Base-by-base conservation (phyloP, 1,140 invertebrate genomes). In the Brachionus koreanus region DNA sequence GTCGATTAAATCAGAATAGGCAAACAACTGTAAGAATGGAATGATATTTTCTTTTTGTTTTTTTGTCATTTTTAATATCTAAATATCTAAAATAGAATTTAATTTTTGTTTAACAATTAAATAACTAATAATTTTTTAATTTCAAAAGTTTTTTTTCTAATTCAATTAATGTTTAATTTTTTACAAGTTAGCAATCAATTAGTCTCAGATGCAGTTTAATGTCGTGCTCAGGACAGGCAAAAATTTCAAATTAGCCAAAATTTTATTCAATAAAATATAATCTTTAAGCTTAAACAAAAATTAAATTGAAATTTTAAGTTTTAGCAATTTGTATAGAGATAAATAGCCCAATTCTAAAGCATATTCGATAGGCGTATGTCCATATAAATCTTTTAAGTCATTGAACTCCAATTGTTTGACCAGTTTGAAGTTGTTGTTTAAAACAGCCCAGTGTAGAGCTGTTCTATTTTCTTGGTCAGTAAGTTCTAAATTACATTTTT, bases 381-480 rank as follows among this genome's bases (percentile, higher is more conserved):
- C 57, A 33, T 63, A 63, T 25, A 12, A 10, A 33, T 63, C 57
- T 63, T 63, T 63, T 29, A 25, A 10, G 10, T 33, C 57, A 33
- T 63, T 63, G 6, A 3, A 29, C 23, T 63, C 57, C 16, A 87
- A 83, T 46, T 83, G 84, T 82, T 85, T 82, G 10, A 83, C 84
- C 35, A 86, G 83, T 61, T 84, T 67, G 52, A 57, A 12, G 52
- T 85, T 84, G n/a, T 85, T 85, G 79, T 84, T 85, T 6, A 84
- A 85, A 12, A 85, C 84, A 49, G 85, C 85, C 86, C 86, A 87
- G 72, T 87, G 86, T 9, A 87, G 61, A 4, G 86, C 83, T 6
- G 86, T 87, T 19, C 86, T 84, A 7, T 85, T 77, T 43, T 87
- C 86, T 82, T 83, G 83, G 52, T 87, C 86, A 29, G 23, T 63